Evolutionary conservation across 2,113 vertebrate species (phyloP), one percentile per base, ranked within the genome.

Genomic region (Martes martes): DNA sequence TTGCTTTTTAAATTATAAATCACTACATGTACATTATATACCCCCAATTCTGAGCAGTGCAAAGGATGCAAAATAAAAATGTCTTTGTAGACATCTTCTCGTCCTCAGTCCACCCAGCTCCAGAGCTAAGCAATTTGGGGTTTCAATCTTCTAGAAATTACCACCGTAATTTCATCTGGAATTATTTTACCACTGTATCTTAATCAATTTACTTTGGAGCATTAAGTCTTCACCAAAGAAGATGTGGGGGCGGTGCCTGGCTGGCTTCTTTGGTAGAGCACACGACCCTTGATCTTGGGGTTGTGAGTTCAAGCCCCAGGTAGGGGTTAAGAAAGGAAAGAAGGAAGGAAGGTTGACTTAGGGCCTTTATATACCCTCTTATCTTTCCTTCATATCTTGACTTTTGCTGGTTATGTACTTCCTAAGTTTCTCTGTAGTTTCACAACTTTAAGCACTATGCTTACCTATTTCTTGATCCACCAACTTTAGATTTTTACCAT

Each of bases 1-100:
- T 81, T 50, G 36, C 69, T 65, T 96, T 96, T 91, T 55, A 69
- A 76, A 80, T 93, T 71, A 89, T 28, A 71, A 93, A 88, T 31
- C n/a, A 63, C 50, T 8, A 26, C 59, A 39, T 4, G 33, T 7
- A 59, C 21, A 31, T 87, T 79, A 61, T 69, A 18, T 21, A 47
- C 45, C 91, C 31, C 24, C 36, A 59, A 67, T 26, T 39, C 55
- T 47, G 74, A 84, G 69, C 31, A 45, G 10, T 23, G 36, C 13
- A 11, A 24, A 67, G n/a, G 14, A 23, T 42, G 24, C 8, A n/a
- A 55, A 89, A 52, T 36, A 45, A 74, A 90, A 81, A 42, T 55
- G 28, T n/a, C 18, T 89, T 83, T 31, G 18, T 33, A 36, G 45
- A 63, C 2, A 71, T n/a, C 9, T 28, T 10, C 18, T n/a, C 9